Evolutionary conservation across 2,113 vertebrate species (phyloP).

Genomic region (Caranx melampygus): DNA sequence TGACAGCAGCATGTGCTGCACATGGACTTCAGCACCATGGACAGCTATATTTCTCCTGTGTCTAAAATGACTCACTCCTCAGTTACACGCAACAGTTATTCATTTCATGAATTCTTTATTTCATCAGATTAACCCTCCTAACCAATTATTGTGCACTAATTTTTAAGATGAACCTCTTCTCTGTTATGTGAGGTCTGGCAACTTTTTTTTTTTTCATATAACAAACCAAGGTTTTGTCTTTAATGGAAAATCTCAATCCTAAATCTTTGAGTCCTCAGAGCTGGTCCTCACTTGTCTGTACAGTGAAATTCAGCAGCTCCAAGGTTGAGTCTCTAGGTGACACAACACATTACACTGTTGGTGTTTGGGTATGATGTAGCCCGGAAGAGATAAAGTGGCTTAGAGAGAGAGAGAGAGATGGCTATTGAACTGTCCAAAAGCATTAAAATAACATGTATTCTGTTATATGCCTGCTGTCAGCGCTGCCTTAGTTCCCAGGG

Average conservation of each 20-base stretch:
- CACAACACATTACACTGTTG: conserved; percentile 39
- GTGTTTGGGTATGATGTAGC: conserved; percentile 35
- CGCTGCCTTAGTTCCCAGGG: conserved; percentile 60
- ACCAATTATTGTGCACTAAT: no score
- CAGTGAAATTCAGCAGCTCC: conserved; percentile 19
- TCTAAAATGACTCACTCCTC: background rate
- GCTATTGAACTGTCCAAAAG: conserved; percentile 64
- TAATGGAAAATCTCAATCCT: conserved; percentile 12
- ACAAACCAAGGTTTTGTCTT: background rate
- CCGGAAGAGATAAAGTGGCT: conserved; percentile 12
- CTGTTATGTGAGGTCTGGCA: background rate
- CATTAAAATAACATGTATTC: conserved; percentile 59
- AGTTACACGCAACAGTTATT: background rate
- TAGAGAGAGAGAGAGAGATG: conserved; percentile 35
- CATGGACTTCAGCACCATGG: conserved; percentile 59
- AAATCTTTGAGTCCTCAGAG: background rate
- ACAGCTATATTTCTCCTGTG: conserved; percentile 24
- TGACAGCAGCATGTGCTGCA: background rate
- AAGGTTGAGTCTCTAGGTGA: conserved; percentile 33
- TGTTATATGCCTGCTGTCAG: conserved; percentile 43
- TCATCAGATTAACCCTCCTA: no score
- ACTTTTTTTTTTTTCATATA: conserved; percentile 1
- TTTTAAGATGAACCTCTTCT: no score
- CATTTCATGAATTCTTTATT: background rate
- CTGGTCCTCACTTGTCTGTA: background rate